Conservation (phyloP, 2,888 invertebrate genomes). For the Anoplius nigerrimus region DNA sequence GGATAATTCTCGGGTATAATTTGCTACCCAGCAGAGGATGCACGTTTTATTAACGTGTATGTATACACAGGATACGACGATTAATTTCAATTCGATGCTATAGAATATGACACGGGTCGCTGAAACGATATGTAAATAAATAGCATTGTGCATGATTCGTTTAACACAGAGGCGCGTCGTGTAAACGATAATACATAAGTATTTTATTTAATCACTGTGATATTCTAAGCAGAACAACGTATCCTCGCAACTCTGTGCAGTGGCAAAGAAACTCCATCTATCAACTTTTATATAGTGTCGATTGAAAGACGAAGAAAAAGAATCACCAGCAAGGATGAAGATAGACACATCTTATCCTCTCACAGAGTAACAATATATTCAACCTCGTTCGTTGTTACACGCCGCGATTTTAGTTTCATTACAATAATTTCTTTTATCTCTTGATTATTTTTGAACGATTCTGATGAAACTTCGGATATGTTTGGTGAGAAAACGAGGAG, state of each 20-base stretch:
- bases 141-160: not conserved
- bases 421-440: not conserved
- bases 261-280: too few relatives aligned
- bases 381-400: too few relatives aligned
- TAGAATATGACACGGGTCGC: too few relatives aligned
- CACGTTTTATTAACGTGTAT: too few relatives aligned
- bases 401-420: slow-evolving; percentile 2
- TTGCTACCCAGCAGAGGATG: too few relatives aligned
- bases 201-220: slow-evolving; percentile 21
- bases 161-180: not conserved
- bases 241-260: slow-evolving; percentile 2
- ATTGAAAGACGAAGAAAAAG: too few relatives aligned
- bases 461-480: not conserved
- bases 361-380: too few relatives aligned
- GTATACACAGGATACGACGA: too few relatives aligned
- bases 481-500: not conserved
- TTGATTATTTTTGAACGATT: not conserved
- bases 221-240: slow-evolving; percentile 4
- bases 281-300: too few relatives aligned
- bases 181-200: slow-evolving; percentile 9
- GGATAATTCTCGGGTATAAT: too few relatives aligned
- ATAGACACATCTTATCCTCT: too few relatives aligned
- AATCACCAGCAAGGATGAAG: not conserved
- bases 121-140: not conserved
- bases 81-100: too few relatives aligned